These are phyloP conservation scores for Tromatobia lineatoria DNA, from an alignment of 2,888 invertebrate species.

Conservation along the genomic window DNA sequence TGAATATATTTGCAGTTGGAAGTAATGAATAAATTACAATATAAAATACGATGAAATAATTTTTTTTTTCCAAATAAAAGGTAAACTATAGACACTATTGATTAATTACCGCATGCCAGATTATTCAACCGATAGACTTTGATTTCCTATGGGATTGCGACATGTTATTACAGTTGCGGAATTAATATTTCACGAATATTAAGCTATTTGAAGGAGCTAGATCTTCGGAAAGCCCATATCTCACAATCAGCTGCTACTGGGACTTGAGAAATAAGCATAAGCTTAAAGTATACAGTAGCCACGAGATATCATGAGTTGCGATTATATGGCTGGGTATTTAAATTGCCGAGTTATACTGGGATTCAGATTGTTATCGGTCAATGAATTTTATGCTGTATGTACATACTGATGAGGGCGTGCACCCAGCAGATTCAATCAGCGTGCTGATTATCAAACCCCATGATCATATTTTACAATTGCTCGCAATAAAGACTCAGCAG, in stretches of 20 bases:
- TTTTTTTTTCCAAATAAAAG: too few relatives aligned
- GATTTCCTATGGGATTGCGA: too few relatives aligned
- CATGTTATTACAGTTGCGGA: neutral
- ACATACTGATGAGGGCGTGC: constrained; percentile 4
- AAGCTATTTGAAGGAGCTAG: neutral
- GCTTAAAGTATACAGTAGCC: constrained; percentile 44
- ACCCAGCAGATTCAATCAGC: constrained; percentile 7
- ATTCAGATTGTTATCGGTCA: constrained; percentile 37
- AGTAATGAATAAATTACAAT: too few relatives aligned
- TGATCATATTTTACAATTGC: constrained; percentile 54
- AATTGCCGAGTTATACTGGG: constrained; percentile 38
- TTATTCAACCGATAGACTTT: too few relatives aligned
- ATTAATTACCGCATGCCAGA: neutral
- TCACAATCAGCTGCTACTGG: neutral
- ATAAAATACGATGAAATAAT: too few relatives aligned
- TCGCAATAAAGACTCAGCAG: neutral
- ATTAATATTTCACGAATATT: neutral
- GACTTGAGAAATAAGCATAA: neutral
- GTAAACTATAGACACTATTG: neutral
- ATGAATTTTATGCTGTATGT: neutral
- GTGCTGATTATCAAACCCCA: constrained; percentile 22
- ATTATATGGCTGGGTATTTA: constrained; percentile 15
- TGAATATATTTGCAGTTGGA: neutral
- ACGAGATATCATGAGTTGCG: constrained; percentile 1
- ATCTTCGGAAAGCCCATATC: neutral